Percentiles rank a stretch among this genome's conserved stretches.
Conservation (phyloP, 1,140 invertebrate species). For the Pemphigus obesinymphae region DNA sequence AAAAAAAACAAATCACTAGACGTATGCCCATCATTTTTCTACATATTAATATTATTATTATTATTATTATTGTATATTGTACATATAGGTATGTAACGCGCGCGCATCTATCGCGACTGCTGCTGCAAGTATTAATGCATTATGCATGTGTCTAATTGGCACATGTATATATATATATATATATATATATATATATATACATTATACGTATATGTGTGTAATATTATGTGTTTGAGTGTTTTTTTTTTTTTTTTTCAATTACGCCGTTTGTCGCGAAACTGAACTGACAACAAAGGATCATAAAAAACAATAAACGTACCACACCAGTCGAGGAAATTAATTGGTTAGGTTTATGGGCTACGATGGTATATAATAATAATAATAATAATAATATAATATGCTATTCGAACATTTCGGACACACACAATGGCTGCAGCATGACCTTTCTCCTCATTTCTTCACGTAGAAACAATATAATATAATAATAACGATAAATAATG, state of each 20-base stretch:
- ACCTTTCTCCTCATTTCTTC: slow-evolving; percentile 9
- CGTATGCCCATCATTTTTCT: neutral
- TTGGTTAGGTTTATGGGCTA: slow-evolving; percentile 38
- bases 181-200: neutral
- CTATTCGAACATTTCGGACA: neutral
- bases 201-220: too few relatives aligned
- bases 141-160: slow-evolving; percentile 28
- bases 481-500: neutral
- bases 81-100: neutral
- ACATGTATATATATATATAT: neutral
- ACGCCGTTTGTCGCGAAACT: slow-evolving; percentile 12
- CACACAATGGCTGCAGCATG: neutral
- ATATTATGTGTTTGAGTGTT: neutral
- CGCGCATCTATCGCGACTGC: neutral
- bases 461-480: neutral
- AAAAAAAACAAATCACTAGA: neutral
- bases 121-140: too few relatives aligned
- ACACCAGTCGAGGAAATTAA: slow-evolving; percentile 12
- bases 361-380: neutral
- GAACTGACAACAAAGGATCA: slow-evolving; percentile 35
- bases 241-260: slow-evolving; percentile 15
- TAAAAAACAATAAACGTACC: slow-evolving; percentile 33
- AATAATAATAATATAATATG: neutral
- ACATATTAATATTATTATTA: too few relatives aligned
- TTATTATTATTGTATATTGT: too few relatives aligned